Evolutionary conservation across 2,888 invertebrate species (phyloP).

Genomic region (Latheticus oryzae): DNA sequence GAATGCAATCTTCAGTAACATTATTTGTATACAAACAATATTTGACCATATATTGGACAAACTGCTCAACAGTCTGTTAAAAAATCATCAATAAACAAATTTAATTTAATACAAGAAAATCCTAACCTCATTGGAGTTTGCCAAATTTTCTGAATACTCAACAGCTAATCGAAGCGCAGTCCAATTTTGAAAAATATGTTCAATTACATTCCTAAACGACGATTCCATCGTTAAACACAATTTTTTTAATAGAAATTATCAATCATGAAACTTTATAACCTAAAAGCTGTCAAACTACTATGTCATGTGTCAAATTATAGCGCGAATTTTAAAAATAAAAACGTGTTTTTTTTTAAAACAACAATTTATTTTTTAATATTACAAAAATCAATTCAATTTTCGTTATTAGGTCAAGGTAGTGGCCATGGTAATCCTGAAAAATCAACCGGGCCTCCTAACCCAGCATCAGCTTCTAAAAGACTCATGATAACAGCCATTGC

Average conservation of each 20-base stretch:
- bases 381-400: too few species aligned
- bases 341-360: too few species aligned
- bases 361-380: too few species aligned
- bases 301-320: too few species aligned
- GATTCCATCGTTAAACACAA: constrained; percentile 62
- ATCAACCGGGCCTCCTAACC: constrained; percentile 88
- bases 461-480: constrained; percentile 88
- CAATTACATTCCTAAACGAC: constrained; percentile 72
- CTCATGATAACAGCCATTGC: constrained; percentile 95
- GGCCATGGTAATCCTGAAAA: constrained; percentile 90
- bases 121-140: constrained; percentile 74
- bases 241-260: too few species aligned
- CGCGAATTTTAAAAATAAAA: too few species aligned
- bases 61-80: constrained; percentile 73
- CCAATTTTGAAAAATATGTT: constrained; percentile 79
- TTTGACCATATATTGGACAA: constrained; percentile 73
- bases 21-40: constrained; percentile 71
- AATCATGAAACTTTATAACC: too few species aligned
- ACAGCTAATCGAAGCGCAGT: constrained; percentile 77
- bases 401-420: constrained; percentile 70
- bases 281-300: too few species aligned
- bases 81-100: constrained; percentile 4
- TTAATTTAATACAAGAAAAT: background rate
- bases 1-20: constrained; percentile 71
- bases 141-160: constrained; percentile 80